These are phyloP conservation scores for Grus americana DNA, from an alignment of 2,113 vertebrate genomes.

Conservation along the genomic window DNA sequence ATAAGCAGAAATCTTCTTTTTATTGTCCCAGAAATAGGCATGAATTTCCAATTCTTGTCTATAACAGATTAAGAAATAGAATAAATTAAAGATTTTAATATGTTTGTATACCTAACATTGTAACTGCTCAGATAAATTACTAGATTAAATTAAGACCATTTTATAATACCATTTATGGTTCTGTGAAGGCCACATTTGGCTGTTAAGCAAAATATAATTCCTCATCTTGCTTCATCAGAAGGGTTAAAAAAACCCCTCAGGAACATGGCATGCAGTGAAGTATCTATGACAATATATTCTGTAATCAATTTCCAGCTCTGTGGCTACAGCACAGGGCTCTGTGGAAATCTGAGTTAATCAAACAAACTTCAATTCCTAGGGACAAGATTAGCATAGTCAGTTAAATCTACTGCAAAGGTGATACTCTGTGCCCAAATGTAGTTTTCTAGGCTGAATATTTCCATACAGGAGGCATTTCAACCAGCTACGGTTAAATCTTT, in stretches of 20 bases:
- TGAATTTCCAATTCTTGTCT: not conserved
- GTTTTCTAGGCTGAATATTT: not conserved
- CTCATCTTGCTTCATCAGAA: not conserved
- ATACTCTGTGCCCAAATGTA: not conserved
- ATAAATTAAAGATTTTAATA: not conserved
- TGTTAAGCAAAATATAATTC: not conserved
- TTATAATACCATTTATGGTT: not conserved
- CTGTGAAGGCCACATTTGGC: not conserved
- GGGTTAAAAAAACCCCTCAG: not conserved
- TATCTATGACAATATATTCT: not conserved
- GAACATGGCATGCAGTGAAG: not conserved
- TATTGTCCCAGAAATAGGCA: not conserved
- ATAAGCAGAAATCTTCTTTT: not conserved
- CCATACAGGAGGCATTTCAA: not conserved
- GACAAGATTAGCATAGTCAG: not conserved
- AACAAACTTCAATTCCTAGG: not conserved
- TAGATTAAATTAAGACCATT: not conserved
- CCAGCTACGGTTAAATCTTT: not conserved
- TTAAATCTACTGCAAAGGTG: not conserved
- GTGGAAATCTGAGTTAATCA: not conserved
- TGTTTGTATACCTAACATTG: not conserved
- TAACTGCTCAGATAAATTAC: not conserved
- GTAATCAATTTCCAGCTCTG: not conserved
- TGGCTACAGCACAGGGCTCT: not conserved
- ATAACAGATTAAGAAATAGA: not conserved